A percentile compares a stretch with the other conserved stretches of the same genome.
phyloP scores from a whole-genome alignment of 1,140 invertebrate species.

The Ceratosolen fusciceps region DNA sequence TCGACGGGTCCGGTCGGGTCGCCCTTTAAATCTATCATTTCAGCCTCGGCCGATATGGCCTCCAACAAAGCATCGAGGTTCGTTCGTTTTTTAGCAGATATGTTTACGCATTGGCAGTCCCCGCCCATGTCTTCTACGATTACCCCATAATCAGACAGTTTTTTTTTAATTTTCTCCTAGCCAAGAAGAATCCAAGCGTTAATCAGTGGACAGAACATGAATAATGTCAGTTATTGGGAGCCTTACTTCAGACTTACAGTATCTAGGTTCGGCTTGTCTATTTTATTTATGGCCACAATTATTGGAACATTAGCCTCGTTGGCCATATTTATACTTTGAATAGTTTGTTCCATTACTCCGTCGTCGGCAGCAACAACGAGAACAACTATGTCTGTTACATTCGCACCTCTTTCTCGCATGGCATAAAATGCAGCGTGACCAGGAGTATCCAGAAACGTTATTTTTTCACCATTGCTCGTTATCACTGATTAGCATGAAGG shows the following conservation, averaged over 20 bases:
- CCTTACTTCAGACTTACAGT: slow-evolving; percentile 77
- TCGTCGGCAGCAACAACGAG: slow-evolving; percentile 99
- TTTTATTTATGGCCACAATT: slow-evolving; percentile 99
- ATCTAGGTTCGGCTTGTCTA: slow-evolving; percentile 92
- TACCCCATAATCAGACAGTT: slow-evolving; percentile 84
- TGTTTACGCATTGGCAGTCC: slow-evolving; percentile 90
- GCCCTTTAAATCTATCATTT: slow-evolving; percentile 87
- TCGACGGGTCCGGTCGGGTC: slow-evolving; percentile 89
- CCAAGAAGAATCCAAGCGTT: slow-evolving; percentile 51
- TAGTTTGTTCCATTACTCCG: slow-evolving; percentile 98
- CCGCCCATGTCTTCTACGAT: slow-evolving; percentile 91
- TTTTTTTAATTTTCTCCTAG: slow-evolving; percentile 82
- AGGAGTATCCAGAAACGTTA: slow-evolving; percentile 99
- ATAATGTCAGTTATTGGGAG: too few relatives aligned
- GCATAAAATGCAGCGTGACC: slow-evolving; percentile 96
- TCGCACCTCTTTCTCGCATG: slow-evolving; percentile 92
- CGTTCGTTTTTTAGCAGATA: slow-evolving; percentile 90
- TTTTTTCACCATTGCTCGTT: slow-evolving; percentile 78
- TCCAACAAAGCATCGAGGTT: slow-evolving; percentile 89
- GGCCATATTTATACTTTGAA: slow-evolving; percentile 85
- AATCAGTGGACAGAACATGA: slow-evolving; percentile 4
- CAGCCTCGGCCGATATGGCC: slow-evolving; percentile 87
- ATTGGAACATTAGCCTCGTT: slow-evolving; percentile 88
- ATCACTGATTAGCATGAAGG: too few relatives aligned
- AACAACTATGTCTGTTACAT: slow-evolving; percentile 94